A percentile compares a stretch with the other conserved stretches of the same genome.
phyloP scores from a whole-genome alignment of 2,113 vertebrate species.

The Amblyopsis rosae region DNA sequence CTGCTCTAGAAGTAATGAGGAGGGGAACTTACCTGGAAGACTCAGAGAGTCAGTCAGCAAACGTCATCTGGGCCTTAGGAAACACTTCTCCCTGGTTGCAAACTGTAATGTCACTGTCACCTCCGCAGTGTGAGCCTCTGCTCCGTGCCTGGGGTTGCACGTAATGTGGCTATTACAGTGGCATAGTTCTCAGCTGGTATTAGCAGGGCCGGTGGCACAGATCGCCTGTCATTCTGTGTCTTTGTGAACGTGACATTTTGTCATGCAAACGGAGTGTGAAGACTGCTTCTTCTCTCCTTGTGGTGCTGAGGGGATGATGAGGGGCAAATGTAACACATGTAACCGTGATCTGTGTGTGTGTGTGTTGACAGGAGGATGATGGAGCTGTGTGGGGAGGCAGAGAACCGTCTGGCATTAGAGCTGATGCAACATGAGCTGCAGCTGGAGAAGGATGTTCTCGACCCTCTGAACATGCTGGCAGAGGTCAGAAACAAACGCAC shows the following conservation, averaged over 20 bases:
- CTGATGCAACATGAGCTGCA: constrained; percentile 91
- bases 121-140: not conserved
- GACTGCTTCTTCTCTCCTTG: not conserved
- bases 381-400: constrained; percentile 92
- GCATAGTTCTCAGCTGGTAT: constrained; percentile 14
- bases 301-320: not conserved
- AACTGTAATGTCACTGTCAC: constrained; percentile 11
- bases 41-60: not conserved
- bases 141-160: not conserved
- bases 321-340: not conserved
- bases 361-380: constrained; percentile 88
- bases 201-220: not conserved
- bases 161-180: constrained; percentile 16
- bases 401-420: constrained; percentile 90
- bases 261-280: not conserved
- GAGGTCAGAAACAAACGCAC: constrained; percentile 79
- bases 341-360: constrained; percentile 6
- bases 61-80: not conserved
- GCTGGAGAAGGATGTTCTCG: constrained; percentile 92
- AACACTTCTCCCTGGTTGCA: not conserved
- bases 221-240: constrained; percentile 7
- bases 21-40: constrained; percentile 43
- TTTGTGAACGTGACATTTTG: constrained; percentile 2
- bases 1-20: constrained; percentile 44
- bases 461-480: constrained; percentile 87